Evolutionary conservation across 2,888 invertebrate species (phyloP).

Genomic region (Agriopis marginaria): DNA sequence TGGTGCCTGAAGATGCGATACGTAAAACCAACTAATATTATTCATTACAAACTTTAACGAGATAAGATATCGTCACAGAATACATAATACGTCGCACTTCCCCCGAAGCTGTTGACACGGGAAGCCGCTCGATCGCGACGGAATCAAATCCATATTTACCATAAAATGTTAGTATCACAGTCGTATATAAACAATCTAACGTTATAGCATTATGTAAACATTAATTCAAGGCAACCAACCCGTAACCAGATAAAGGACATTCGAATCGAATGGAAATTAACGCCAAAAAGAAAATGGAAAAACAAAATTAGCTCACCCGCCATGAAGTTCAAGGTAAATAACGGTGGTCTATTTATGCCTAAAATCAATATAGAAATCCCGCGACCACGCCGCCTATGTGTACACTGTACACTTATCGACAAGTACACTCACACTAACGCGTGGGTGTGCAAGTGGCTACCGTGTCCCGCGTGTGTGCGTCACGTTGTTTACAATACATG

Average conservation of each 20-base stretch:
- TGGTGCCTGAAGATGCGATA: constrained; percentile 15
- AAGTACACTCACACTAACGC: constrained; percentile 65
- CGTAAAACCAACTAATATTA: constrained; percentile 25
- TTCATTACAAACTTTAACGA: constrained; percentile 36
- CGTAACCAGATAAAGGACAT: constrained; percentile 52
- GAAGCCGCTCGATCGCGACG: constrained; percentile 23
- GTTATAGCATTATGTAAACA: constrained; percentile 52
- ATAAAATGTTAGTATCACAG: constrained; percentile 42
- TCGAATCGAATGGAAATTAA: constrained; percentile 6
- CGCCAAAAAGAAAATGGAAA: constrained; percentile 5
- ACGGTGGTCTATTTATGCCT: constrained; percentile 65
- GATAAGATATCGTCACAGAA: constrained; percentile 32
- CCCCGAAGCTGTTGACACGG: constrained; percentile 32
- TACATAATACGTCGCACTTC: constrained; percentile 23
- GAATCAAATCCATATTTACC: constrained; percentile 35
- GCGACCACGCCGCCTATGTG: constrained; percentile 64
- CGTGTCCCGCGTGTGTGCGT: constrained; percentile 57
- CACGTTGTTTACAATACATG: constrained; percentile 68
- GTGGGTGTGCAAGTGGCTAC: constrained; percentile 45
- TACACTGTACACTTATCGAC: constrained; percentile 73
- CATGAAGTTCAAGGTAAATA: constrained; percentile 79
- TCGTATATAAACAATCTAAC: constrained; percentile 42
- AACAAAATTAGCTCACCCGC: constrained; percentile 69
- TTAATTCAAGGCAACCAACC: constrained; percentile 57
- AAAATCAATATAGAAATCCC: constrained; percentile 82